Base-by-base conservation (phyloP, 2,113 vertebrate genomes). In the Oreochromis spilurus region DNA sequence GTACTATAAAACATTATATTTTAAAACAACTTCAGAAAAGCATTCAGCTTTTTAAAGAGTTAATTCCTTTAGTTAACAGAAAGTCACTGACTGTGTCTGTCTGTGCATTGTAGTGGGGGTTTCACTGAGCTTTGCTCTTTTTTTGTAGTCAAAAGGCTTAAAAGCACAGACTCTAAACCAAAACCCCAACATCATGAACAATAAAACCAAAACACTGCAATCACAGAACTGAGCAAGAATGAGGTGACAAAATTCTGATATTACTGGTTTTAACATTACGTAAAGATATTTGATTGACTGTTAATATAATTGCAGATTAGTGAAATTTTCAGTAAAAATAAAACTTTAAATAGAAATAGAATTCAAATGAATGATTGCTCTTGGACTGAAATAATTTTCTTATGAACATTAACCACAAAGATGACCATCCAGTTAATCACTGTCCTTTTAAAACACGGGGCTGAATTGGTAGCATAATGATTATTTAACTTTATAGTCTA, bases 201-300 rank as follows among this genome's bases (percentile, higher is more conserved):
- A 60, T 31, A 60, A 60, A 60, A 31, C 57, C 57, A 60, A 60
- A 60, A 17, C 2, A 17, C 57, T 60, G 14, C 7, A 17, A 31
- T 58, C 55, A 29, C 55, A 29, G 55, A 58, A 58, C 55, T 58
- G 55, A 58, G 29, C 26, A 58, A 1, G 29, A 29, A 58, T 58
- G 55, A 58, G 13, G 55, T 58, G 13, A 29, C 9, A 58, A 16
- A 29, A 9, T 16, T 29, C 55, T 29, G 13, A 57, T 57, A 57
- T 57, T 29, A 8, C 0, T 57, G 54, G 2, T 57, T 57, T 2
- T 57, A 57, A 57, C 24, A 57, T 0, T 8, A 29, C 2, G 1
- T 58, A 29, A 58, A 58, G 5, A 62, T 62, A 11, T 62, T 19
- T 19, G 9, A 19, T 62, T 19, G 29, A 34, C 31, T 65, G 60